A percentile compares a stretch with the other conserved stretches of the same genome.
phyloP scores from a whole-genome alignment of 2,797 vertebrate species.

The Rhodeus uyekii region DNA sequence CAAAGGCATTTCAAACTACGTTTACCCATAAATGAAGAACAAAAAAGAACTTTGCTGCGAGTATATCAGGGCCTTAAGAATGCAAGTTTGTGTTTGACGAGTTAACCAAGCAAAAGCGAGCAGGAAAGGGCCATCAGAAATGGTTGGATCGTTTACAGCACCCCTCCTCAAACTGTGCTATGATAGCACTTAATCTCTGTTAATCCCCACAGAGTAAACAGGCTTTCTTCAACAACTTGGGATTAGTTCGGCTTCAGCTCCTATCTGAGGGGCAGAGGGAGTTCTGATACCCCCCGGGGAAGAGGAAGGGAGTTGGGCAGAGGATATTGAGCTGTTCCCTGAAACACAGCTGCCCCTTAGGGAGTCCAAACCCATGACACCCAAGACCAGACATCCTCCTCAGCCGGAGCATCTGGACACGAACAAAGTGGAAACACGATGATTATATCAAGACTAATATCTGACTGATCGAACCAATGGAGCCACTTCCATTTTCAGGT shows the following conservation, averaged over 20 bases:
- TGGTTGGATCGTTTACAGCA: slow-evolving; percentile 67
- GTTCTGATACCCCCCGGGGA: slow-evolving; percentile 65
- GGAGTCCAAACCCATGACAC: slow-evolving; percentile 48
- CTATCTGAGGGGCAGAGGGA: slow-evolving; percentile 66
- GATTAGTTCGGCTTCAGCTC: slow-evolving; percentile 88
- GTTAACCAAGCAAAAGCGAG: slow-evolving; percentile 6
- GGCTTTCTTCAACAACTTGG: slow-evolving; percentile 79
- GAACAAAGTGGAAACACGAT: not conserved
- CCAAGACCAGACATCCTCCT: slow-evolving; percentile 58
- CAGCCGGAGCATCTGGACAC: slow-evolving; percentile 29
- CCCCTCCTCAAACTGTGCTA: slow-evolving; percentile 80
- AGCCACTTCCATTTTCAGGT: not conserved
- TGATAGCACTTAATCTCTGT: slow-evolving; percentile 88
- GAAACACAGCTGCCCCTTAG: slow-evolving; percentile 46
- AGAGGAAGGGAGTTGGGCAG: slow-evolving; percentile 30
- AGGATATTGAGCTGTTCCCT: slow-evolving; percentile 74
- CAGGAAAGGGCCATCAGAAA: slow-evolving; percentile 25
- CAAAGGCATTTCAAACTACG: not conserved
- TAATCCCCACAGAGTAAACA: slow-evolving; percentile 90
- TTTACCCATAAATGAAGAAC: not conserved
- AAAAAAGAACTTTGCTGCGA: not conserved
- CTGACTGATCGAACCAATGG: not conserved
- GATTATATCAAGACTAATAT: not conserved
- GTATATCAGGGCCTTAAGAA: not conserved
- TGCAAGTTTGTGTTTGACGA: slow-evolving; percentile 20